Conservation (phyloP, 2,888 invertebrate genomes). For the Ochlodes sylvanus region DNA sequence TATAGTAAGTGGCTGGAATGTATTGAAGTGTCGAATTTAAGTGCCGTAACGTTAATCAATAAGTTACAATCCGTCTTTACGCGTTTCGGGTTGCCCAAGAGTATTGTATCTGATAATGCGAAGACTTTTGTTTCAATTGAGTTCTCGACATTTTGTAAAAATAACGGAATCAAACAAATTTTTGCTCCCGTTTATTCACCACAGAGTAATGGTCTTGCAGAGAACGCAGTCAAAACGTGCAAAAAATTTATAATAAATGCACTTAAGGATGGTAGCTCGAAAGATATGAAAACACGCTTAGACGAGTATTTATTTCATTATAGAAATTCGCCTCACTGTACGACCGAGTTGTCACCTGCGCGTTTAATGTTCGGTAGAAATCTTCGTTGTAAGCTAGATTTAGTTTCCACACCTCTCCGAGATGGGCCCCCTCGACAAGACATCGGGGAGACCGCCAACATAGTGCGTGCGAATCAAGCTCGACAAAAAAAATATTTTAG, state of each 20-base stretch:
- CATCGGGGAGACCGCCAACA: no score
- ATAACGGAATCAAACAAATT: not conserved
- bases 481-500: no score
- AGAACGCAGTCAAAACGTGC: not conserved
- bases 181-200: conserved; percentile 3
- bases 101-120: conserved; percentile 9
- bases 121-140: not conserved
- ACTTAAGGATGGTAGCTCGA: not conserved
- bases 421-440: not conserved
- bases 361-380: conserved; percentile 12
- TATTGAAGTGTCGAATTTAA: not conserved
- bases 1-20: no score
- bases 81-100: conserved; percentile 4
- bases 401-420: not conserved
- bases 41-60: not conserved
- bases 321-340: conserved; percentile 9
- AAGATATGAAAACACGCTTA: not conserved
- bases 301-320: conserved; percentile 15
- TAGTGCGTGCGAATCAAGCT: no score
- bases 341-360: conserved; percentile 1
- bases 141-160: not conserved
- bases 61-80: no score
- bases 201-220: conserved; percentile 7
- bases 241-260: not conserved
- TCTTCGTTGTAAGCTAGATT: conserved; percentile 7